phyloP scores from a whole-genome alignment of 2,797 vertebrate genomes.

The Botia kubotai region DNA sequence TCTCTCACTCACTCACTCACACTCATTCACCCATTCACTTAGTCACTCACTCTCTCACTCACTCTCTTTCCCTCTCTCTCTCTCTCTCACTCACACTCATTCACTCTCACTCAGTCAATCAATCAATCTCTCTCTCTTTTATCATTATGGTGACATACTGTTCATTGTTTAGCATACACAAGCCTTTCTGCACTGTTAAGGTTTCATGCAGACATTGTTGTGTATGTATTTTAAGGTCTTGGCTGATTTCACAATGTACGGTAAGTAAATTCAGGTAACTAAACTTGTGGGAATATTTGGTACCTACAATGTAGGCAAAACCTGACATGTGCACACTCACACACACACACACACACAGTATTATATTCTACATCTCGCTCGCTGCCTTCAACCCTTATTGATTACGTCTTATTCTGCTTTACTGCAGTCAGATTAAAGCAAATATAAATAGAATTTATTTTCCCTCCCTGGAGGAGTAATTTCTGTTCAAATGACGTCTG shows the following conservation, averaged over 20 bases:
- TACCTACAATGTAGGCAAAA: neutral
- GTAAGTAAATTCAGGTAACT: neutral
- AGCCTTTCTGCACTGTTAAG: neutral
- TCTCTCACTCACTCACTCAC: neutral
- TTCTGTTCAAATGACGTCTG: neutral
- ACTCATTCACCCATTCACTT: no score
- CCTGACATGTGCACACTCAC: neutral
- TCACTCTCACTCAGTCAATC: no score
- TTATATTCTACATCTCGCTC: neutral
- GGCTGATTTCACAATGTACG: neutral
- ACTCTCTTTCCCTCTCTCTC: no score
- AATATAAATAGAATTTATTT: conserved; percentile 4
- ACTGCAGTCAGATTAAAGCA: neutral
- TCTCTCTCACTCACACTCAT: no score
- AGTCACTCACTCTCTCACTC: no score
- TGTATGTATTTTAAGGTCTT: neutral
- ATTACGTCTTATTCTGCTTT: neutral
- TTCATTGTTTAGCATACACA: neutral
- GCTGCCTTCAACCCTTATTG: neutral
- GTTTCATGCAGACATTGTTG: neutral
- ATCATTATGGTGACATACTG: neutral
- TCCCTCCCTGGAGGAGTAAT: neutral
- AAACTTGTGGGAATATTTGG: neutral
- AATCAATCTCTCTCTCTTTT: neutral
- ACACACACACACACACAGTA: neutral